Evolutionary conservation across 64 coral and sea anemone genomes (phyloP).

Genomic region (Orbicella faveolata): DNA sequence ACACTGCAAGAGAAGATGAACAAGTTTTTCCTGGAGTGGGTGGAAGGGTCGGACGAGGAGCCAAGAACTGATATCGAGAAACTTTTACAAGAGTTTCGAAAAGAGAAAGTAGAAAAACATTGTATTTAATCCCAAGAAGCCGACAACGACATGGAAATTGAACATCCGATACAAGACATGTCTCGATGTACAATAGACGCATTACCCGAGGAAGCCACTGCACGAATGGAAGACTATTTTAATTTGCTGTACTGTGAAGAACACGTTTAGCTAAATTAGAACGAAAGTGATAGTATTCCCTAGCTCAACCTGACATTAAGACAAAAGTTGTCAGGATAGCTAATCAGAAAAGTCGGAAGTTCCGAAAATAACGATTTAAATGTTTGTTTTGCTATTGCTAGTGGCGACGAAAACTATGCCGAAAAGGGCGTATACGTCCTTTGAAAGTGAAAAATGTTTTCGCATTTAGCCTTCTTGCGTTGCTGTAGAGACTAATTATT

Average conservation of each 20-base stretch:
- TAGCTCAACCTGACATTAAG: too few relatives aligned
- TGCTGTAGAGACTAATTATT: too few relatives aligned
- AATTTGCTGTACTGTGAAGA: neutral
- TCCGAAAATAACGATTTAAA: too few relatives aligned
- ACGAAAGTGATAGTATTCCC: too few relatives aligned
- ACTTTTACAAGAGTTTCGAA: neutral
- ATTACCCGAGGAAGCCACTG: neutral
- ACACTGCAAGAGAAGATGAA: slow-evolving; percentile 39
- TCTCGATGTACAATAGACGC: neutral
- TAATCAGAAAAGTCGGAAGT: too few relatives aligned
- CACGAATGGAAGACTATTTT: neutral
- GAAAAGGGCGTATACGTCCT: too few relatives aligned
- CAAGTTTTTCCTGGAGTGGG: slow-evolving; percentile 21
- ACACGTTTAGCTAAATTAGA: neutral
- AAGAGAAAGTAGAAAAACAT: neutral
- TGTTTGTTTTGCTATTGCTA: too few relatives aligned
- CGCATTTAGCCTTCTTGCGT: too few relatives aligned
- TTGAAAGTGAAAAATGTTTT: too few relatives aligned
- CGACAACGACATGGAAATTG: neutral
- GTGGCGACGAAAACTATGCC: too few relatives aligned
- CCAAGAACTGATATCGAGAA: slow-evolving; percentile 5
- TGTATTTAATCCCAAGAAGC: too few relatives aligned
- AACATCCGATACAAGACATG: neutral
- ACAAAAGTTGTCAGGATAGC: too few relatives aligned
- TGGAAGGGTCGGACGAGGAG: neutral